Evolutionary conservation across 2,113 vertebrate genomes (phyloP).

Genomic region (Psammodynastes pulverulentus): DNA sequence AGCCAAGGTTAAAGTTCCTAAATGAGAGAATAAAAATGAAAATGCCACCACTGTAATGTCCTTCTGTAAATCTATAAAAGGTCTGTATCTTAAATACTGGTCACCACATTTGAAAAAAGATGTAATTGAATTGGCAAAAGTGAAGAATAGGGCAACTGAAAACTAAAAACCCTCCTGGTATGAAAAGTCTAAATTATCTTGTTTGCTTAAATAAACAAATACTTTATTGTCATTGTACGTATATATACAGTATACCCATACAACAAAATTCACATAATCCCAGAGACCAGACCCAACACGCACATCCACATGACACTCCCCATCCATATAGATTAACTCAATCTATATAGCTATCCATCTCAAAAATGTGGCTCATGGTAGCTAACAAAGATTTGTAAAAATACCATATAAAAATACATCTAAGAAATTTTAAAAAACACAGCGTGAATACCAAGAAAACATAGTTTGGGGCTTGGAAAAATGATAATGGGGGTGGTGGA

Average conservation of each 20-base stretch:
- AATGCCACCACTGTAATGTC: background rate
- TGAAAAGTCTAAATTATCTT: background rate
- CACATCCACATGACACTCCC: too few relatives aligned
- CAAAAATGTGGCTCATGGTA: background rate
- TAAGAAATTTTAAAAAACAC: background rate
- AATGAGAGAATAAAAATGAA: background rate
- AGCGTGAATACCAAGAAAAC: background rate
- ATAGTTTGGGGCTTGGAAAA: background rate
- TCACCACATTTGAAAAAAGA: background rate
- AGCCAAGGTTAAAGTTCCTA: background rate
- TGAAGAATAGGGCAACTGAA: background rate
- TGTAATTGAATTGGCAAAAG: background rate
- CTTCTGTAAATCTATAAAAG: background rate
- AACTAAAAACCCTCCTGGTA: background rate
- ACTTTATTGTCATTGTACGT: too few relatives aligned
- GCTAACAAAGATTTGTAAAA: background rate
- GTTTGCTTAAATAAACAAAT: background rate
- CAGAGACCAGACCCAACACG: too few relatives aligned
- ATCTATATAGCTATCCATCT: background rate
- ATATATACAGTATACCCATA: too few relatives aligned
- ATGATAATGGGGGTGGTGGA: background rate
- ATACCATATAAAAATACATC: background rate
- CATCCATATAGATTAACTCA: too few relatives aligned
- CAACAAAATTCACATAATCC: too few relatives aligned
- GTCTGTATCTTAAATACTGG: background rate